Base-by-base conservation (phyloP, 2,888 invertebrate species). In the Eilema depressum region DNA sequence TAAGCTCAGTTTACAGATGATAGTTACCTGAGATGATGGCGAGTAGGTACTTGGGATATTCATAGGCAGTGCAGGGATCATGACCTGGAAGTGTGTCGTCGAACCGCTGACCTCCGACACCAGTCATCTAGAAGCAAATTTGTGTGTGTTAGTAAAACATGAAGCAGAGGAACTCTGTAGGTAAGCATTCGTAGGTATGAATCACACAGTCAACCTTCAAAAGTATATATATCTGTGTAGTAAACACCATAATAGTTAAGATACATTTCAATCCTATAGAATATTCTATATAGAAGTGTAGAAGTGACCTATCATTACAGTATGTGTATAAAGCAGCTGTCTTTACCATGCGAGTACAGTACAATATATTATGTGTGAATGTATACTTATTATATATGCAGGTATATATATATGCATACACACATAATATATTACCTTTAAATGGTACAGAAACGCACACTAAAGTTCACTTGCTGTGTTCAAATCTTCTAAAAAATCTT, bases 351-450 rank as follows among this genome's bases (percentile, higher is more conserved):
- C 37, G 23, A 25, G 7, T 63, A 33, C 37, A 20, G 26, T 28
- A 30, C 28, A 61, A 61, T 61, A 61, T 30, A 60, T 25, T 28
- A 26, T 60, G 60, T 62, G 28, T 62, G 28, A 20, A 53, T 53
- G 53, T 53, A 53, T 53, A 53, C 53, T n/a, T 53, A n/a, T 53
- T 53, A n/a, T n/a, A n/a, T n/a, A n/a, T 53, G n/a, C 1, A 53
- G 4, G 41, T n/a, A 53, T 53, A 53, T n/a, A n/a, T 57, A 25
- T 25, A 57, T 57, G 23, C 60, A 28, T 28, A 69, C 77, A 23
- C 60, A 71, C 57, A 57, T 25, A 57, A 2, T 25, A 57, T 57
- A 57, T 53, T n/a, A 53, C 20, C 53, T n/a, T 53, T 26, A 25
- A 28, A 20, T 59, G n/a, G 30, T 62, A 62, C 62, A 14, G 33